These are phyloP conservation scores for Hyaena hyaena DNA, from an alignment of 2,113 vertebrate genomes.

Conservation along the genomic window DNA sequence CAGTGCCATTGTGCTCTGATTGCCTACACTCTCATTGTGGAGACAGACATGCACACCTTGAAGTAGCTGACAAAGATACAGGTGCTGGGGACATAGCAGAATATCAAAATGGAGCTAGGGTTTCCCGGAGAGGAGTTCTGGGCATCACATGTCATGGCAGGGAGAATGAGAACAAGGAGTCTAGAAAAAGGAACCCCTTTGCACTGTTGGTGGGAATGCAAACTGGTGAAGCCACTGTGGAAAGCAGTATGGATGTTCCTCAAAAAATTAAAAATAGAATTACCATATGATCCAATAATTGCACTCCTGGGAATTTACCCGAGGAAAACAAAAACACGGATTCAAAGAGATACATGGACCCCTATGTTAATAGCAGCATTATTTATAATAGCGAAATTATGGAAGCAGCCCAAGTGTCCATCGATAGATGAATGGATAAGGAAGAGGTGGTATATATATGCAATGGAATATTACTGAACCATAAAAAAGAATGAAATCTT, in stretches of 20 bases:
- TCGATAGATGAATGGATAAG: background rate
- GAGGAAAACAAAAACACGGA: background rate
- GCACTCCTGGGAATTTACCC: background rate
- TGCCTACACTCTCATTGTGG: background rate
- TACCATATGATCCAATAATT: background rate
- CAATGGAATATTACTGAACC: background rate
- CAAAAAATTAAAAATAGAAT: background rate
- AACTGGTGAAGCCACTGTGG: background rate
- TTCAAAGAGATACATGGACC: background rate
- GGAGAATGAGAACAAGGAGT: background rate
- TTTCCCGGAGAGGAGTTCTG: background rate
- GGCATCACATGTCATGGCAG: background rate
- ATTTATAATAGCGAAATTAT: background rate
- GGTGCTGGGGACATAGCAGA: background rate
- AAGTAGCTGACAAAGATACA: background rate
- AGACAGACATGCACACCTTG: background rate
- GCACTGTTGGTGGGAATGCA: background rate
- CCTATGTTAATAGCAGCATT: background rate
- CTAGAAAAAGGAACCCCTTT: background rate
- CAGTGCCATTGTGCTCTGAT: background rate
- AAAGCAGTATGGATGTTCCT: background rate
- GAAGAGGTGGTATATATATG: background rate
- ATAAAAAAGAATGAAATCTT: background rate
- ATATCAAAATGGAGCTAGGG: background rate
- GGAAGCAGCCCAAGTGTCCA: background rate